These are phyloP conservation scores for Trachelus stipa DNA, from an alignment of 2,888 invertebrate genomes.

Conservation along the genomic window DNA sequence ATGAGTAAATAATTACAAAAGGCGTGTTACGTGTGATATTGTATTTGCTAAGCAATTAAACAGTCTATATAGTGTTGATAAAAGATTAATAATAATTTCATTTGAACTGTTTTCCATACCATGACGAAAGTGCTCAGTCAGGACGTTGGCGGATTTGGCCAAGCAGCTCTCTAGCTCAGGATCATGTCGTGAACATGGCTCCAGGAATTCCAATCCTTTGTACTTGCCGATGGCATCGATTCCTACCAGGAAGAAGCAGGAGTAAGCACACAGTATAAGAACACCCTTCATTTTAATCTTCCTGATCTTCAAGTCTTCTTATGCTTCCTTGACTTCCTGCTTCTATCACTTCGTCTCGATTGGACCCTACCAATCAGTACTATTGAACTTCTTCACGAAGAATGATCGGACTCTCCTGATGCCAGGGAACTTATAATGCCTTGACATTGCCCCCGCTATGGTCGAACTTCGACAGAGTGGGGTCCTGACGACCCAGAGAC, in stretches of 20 bases:
- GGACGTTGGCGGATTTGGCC: conserved; percentile 78
- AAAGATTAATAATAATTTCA: background rate
- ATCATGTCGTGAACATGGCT: conserved; percentile 78
- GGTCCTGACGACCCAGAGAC: conserved; percentile 16
- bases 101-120: conserved; percentile 70
- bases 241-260: conserved; percentile 29
- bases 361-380: conserved; percentile 14
- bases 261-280: conserved; percentile 12
- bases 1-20: too few species aligned
- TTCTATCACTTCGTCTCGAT: background rate
- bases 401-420: conserved; percentile 58
- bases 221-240: conserved; percentile 54
- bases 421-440: conserved; percentile 62
- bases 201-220: conserved; percentile 73
- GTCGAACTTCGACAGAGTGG: conserved; percentile 15
- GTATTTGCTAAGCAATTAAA: too few species aligned
- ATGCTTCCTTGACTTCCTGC: conserved; percentile 1
- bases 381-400: conserved; percentile 52
- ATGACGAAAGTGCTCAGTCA: conserved; percentile 77
- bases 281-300: conserved; percentile 13
- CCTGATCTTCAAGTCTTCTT: background rate
- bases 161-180: conserved; percentile 80
- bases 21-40: too few species aligned
- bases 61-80: background rate
- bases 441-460: conserved; percentile 64